Base-by-base conservation (phyloP, 2,113 vertebrate genomes). In the Triplophysa rosa region DNA sequence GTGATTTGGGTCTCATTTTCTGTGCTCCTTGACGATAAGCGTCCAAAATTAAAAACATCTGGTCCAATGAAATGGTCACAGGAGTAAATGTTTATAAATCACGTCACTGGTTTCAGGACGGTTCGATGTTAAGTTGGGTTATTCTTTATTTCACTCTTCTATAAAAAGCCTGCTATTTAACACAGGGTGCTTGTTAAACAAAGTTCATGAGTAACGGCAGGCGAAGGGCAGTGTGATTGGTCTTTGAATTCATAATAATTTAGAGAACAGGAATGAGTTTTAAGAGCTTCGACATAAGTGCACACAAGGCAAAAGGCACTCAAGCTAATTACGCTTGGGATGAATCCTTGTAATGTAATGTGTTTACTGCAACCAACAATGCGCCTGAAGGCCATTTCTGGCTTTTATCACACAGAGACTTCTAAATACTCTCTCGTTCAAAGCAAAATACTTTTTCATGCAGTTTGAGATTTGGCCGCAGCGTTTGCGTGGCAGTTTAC, bases 11-110 rank as follows among this genome's bases (percentile, higher is more conserved):
- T 76, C 78, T 82, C 54, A 61, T 89, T 90, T 91, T 89, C 85
- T 86, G 69, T 79, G 80, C 84, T 80, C 88, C 82, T 86, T 73
- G 65, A 86, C 82, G 80, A 88, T 91, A 90, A 90, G 88, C 80
- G 77, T 71, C 76, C 12, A 68, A 80, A 90, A 92, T 91, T 85
- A 91, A 88, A 89, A 91, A 85, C 90, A 93, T 89, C 86, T 93
- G 91, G 85, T 80, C 68, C 78, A 86, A 89, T 90, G 85, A 90
- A 90, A 89, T 88, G 80, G 65, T 87, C 86, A 79, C 85, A 85
- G 77, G 80, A 84, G 87, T 89, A 89, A 87, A 89, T 89, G 84
- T 91, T 89, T 90, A 88, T 85, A 89, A 87, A 88, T 91, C 87
- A 87, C 87, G 86, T 90, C 88, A 84, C 85, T 59, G 77, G 29